A percentile compares a stretch with the other conserved stretches of the same genome.
Conservation (phyloP, 1,140 invertebrate species). For the Drosophila miranda region DNA sequence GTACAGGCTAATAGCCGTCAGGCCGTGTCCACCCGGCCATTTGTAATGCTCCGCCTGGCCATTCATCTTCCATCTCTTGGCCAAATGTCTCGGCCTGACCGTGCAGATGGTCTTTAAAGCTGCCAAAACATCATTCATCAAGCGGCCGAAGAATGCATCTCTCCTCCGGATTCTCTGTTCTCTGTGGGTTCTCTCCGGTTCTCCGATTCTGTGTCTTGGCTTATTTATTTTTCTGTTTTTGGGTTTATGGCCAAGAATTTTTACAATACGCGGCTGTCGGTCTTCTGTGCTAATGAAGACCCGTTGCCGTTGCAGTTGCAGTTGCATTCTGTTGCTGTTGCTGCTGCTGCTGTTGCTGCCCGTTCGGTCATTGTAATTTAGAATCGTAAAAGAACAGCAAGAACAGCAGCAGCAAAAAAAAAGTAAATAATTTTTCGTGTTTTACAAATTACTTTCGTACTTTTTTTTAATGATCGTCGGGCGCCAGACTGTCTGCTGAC, state of each 20-base stretch:
- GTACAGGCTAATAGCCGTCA: slow-evolving; percentile 56
- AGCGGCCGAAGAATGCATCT: neutral
- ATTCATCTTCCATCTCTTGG: slow-evolving; percentile 43
- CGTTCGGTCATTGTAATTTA: slow-evolving; percentile 54
- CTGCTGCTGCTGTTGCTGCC: slow-evolving; percentile 7
- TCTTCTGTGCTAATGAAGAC: slow-evolving; percentile 64
- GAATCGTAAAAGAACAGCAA: slow-evolving; percentile 69
- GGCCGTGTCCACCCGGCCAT: slow-evolving; percentile 45
- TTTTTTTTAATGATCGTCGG: slow-evolving; percentile 65
- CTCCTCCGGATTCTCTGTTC: slow-evolving; percentile 9
- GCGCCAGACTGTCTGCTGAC: slow-evolving; percentile 73
- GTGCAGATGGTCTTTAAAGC: slow-evolving; percentile 17
- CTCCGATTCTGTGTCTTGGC: slow-evolving; percentile 9
- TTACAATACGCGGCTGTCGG: slow-evolving; percentile 14
- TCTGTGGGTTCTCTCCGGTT: neutral
- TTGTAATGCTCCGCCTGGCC: slow-evolving; percentile 47
- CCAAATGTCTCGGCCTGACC: slow-evolving; percentile 2
- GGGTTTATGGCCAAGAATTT: slow-evolving; percentile 57
- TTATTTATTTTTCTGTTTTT: slow-evolving; percentile 63
- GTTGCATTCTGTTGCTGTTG: slow-evolving; percentile 4
- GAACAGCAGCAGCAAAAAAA: slow-evolving; percentile 19
- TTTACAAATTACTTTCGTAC: slow-evolving; percentile 76
- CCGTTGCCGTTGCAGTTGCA: slow-evolving; percentile 44
- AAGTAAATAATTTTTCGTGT: slow-evolving; percentile 67
- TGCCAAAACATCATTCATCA: slow-evolving; percentile 63